Percentiles rank a stretch among this genome's conserved stretches.
Conservation (phyloP, 1,140 invertebrate species). For the Zeugodacus cucurbitae region DNA sequence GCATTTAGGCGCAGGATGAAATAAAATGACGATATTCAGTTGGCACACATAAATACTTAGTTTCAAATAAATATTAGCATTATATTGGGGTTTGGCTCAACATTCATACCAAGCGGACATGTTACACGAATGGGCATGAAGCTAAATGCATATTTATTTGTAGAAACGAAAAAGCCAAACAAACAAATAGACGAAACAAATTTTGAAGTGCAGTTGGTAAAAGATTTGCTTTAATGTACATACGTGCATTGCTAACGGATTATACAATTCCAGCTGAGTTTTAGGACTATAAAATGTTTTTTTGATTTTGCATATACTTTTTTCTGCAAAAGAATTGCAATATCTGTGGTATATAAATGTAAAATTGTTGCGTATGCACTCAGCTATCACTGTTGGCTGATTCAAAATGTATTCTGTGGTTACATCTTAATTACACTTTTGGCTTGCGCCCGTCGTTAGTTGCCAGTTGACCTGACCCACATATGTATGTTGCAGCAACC, state of each 20-base stretch:
- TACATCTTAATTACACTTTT: constrained; percentile 35
- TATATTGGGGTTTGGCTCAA: neutral
- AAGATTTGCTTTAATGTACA: neutral
- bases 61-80: constrained; percentile 22
- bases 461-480: constrained; percentile 27
- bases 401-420: constrained; percentile 22
- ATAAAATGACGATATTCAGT: neutral
- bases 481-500: neutral
- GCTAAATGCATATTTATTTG: no score
- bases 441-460: neutral
- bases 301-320: neutral
- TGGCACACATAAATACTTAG: neutral
- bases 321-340: neutral
- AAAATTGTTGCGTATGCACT: neutral
- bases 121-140: neutral
- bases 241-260: no score
- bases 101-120: neutral
- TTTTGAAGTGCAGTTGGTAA: neutral
- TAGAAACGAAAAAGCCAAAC: no score
- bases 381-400: neutral
- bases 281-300: neutral
- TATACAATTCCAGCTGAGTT: constrained; percentile 15
- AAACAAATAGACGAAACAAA: neutral
- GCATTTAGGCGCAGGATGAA: neutral
- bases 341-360: neutral